These are phyloP conservation scores for Colaptes auratus DNA, from an alignment of 2,113 vertebrate genomes.

Conservation along the genomic window DNA sequence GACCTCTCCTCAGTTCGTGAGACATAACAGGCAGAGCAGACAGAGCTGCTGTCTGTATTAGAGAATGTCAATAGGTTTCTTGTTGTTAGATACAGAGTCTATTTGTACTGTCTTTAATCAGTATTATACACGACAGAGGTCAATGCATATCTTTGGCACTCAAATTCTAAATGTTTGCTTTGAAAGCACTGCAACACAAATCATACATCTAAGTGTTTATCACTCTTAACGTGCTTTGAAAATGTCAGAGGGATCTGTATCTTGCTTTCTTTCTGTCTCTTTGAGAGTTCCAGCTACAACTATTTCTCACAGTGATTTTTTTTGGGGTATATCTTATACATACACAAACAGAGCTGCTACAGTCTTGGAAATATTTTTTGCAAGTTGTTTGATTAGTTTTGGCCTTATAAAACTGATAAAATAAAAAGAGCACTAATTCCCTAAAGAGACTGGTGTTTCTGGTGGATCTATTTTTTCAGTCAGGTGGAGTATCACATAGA, in stretches of 20 bases:
- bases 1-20: constrained; percentile 31
- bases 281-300: not conserved
- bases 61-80: constrained; percentile 57
- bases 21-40: not conserved
- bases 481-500: not conserved
- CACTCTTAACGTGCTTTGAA: constrained; percentile 31
- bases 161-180: constrained; percentile 37
- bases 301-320: not conserved
- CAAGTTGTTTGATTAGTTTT: not conserved
- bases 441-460: not conserved
- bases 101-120: constrained; percentile 60
- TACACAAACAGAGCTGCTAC: not conserved
- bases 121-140: constrained; percentile 49
- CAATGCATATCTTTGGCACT: constrained; percentile 29
- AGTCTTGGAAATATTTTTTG: not conserved
- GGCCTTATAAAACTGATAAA: not conserved
- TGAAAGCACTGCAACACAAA: constrained; percentile 9
- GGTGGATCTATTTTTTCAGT: not conserved
- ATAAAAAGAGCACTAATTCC: not conserved
- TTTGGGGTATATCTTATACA: not conserved
- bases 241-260: constrained; percentile 33
- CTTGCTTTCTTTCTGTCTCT: not conserved
- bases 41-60: not conserved
- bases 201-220: constrained; percentile 19
- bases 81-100: constrained; percentile 42